These are phyloP conservation scores for Lepilemur ruficaudatus DNA, from an alignment of 2,797 vertebrate genomes.

Conservation along the genomic window DNA sequence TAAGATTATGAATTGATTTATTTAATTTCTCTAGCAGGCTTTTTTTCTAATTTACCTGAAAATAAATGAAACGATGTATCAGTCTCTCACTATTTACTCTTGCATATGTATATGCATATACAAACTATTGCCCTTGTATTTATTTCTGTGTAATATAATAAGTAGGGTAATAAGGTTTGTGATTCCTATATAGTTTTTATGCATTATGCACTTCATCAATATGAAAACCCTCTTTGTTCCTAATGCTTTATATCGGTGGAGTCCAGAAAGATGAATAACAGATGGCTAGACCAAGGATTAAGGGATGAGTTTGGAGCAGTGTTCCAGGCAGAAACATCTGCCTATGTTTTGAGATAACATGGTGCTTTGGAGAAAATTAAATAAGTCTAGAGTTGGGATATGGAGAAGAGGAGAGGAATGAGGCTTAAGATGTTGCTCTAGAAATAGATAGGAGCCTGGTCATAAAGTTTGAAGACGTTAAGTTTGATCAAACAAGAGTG, in stretches of 20 bases:
- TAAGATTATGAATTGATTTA: neutral
- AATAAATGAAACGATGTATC: neutral
- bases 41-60: neutral
- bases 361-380: neutral
- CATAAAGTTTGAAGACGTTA: neutral
- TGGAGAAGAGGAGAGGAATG: neutral
- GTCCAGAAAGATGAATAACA: neutral
- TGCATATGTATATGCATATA: neutral
- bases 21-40: neutral
- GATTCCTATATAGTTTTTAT: neutral
- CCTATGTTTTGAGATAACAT: neutral
- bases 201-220: neutral
- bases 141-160: neutral
- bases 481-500: neutral
- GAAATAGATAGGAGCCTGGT: neutral
- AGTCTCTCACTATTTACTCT: neutral
- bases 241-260: neutral
- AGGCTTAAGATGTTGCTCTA: neutral
- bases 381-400: neutral
- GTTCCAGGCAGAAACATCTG: neutral
- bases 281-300: neutral
- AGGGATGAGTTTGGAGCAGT: neutral
- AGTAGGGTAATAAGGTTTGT: neutral
- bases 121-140: neutral
- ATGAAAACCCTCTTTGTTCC: neutral